Evolutionary conservation across 2,888 invertebrate genomes (phyloP), one percentile per base, ranked within the genome.

Genomic region (Acronicta leporina): DNA sequence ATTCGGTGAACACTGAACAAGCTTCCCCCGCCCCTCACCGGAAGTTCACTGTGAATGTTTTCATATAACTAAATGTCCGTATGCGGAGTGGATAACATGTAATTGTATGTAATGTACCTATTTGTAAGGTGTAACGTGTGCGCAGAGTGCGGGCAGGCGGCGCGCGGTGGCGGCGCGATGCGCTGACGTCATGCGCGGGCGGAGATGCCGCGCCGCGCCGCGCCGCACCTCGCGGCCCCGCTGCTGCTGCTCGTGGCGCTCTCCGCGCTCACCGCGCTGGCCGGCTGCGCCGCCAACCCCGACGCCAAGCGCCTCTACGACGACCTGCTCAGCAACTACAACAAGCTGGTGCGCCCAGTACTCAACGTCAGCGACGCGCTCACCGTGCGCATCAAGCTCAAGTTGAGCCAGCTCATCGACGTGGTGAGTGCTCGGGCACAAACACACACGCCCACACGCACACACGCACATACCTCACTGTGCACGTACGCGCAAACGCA

Each of bases 271-370:
- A 46, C 61, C 51, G 27, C 52, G 50, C 50, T 63, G 49, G 70
- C 95, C 97, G 97, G 97, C 93, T 97, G 97, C 95, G 96, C 96
- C 80, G 98, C 98, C 72, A 99, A 98, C 95, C 98, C 98, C 77
- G 98, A 99, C 94, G 99, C 99, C 77, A 99, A 98, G 94, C 96
- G 99, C 75, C 96, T 99, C 68, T 99, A 99, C 95, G 98, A 99
- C 94, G 98, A 99, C 94, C 96, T 99, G 80, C 96, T 99, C 76
- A 97, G 97, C 90, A 98, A 98, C 95, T 99, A 99, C 95, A 99
- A 99, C 95, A 99, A 99, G 95, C 96, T 99, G 83, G 99, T 99
- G 83, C 96, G 99, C 76, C 99, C 99, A 42, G 99, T 99, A 79
- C 98, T 98, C 86, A 99, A 99, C 95, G 98, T 98, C 80, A 97